A percentile compares a stretch with the other conserved stretches of the same genome.
These are phyloP conservation scores for Catocala nupta DNA, from an alignment of 2,888 invertebrate genomes.

Conservation along the genomic window DNA sequence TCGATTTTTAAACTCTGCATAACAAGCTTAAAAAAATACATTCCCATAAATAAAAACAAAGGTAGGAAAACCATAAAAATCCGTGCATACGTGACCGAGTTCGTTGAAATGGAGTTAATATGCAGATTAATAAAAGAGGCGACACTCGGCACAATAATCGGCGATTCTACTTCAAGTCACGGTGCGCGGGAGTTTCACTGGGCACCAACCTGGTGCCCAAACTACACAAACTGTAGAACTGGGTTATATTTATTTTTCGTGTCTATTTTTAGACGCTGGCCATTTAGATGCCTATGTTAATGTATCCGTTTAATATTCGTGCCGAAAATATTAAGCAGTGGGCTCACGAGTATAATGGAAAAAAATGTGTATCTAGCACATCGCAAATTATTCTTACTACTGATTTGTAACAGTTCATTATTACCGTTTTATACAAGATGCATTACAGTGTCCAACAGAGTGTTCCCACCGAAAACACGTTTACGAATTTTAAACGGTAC, in stretches of 20 bases:
- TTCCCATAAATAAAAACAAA: conserved; percentile 55
- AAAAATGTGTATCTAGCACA: neutral
- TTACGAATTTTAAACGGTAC: too few relatives aligned
- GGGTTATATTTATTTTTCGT: conserved; percentile 51
- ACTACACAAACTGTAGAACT: conserved; percentile 34
- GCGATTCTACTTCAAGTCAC: conserved; percentile 79
- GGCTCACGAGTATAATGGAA: neutral
- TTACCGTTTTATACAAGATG: too few relatives aligned
- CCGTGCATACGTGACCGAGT: conserved; percentile 50
- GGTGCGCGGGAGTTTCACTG: conserved; percentile 69
- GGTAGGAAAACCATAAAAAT: conserved; percentile 57
- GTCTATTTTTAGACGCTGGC: conserved; percentile 45
- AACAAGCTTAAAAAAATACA: conserved; percentile 41
- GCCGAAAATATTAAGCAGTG: conserved; percentile 34
- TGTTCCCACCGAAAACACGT: neutral
- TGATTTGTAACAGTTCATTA: neutral
- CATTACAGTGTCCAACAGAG: neutral
- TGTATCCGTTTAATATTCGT: conserved; percentile 38
- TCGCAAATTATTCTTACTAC: conserved; percentile 1
- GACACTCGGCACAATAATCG: conserved; percentile 61
- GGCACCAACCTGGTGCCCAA: conserved; percentile 16
- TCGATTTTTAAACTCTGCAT: conserved; percentile 52
- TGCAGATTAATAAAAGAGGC: conserved; percentile 72
- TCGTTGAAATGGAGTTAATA: conserved; percentile 64
- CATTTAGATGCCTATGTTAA: conserved; percentile 44